Percentiles rank a stretch among this genome's conserved stretches.
Conservation (phyloP, 1,140 invertebrate genomes). For the Zaprionus inermis region DNA sequence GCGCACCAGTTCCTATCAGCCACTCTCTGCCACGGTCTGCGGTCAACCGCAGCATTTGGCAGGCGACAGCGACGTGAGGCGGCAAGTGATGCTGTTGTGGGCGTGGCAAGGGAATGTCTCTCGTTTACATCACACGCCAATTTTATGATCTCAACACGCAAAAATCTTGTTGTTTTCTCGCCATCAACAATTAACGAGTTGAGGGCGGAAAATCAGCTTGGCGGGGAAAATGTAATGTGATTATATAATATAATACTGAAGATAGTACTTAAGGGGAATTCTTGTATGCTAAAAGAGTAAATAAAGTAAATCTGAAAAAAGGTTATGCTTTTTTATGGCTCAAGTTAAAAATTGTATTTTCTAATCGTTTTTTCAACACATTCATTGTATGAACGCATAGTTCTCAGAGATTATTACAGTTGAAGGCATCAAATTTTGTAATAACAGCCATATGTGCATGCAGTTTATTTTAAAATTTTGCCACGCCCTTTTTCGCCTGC, state of each 20-base stretch:
- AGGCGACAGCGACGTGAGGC: background rate
- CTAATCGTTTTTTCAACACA: no score
- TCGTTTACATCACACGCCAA: background rate
- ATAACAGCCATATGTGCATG: no score
- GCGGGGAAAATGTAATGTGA: background rate
- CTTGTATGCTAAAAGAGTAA: no score
- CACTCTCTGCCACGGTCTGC: background rate
- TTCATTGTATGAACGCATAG: no score
- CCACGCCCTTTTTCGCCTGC: no score
- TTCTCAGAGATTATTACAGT: no score
- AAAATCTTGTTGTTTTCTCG: background rate
- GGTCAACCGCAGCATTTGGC: conserved; percentile 15
- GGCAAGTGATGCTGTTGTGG: background rate
- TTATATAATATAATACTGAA: background rate
- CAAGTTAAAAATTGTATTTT: no score
- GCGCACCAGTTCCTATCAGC: no score
- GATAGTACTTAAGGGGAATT: background rate
- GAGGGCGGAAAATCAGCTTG: background rate
- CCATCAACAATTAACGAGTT: conserved; percentile 2
- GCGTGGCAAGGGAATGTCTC: background rate
- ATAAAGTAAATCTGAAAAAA: no score
- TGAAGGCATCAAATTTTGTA: no score
- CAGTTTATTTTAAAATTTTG: no score
- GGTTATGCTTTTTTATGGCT: no score
- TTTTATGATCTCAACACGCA: conserved; percentile 3